A percentile compares a stretch with the other conserved stretches of the same genome.
Evolutionary conservation across 2,797 vertebrate genomes (phyloP).

Genomic region (Xenentodon cancila): DNA sequence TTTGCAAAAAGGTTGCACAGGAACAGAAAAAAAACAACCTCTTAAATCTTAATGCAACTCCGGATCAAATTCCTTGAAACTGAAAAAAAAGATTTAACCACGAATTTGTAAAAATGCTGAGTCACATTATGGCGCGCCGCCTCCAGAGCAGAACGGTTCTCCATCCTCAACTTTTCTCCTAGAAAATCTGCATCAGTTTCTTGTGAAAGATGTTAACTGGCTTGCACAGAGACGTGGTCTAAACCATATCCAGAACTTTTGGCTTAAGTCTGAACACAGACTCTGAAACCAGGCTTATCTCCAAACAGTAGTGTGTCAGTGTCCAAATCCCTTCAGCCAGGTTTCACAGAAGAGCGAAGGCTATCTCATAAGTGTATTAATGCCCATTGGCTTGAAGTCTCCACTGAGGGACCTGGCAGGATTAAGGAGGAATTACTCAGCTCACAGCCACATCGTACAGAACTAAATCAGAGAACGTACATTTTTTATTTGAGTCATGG

Average conservation of each 20-base stretch:
- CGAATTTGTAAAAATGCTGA: too few species aligned
- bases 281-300: too few species aligned
- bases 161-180: too few species aligned
- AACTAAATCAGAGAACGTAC: slow-evolving; percentile 19
- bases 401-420: neutral
- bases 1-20: neutral
- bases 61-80: neutral
- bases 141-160: too few species aligned
- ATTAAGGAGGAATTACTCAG: slow-evolving; percentile 17
- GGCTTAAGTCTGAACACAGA: too few species aligned
- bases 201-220: too few species aligned
- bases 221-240: too few species aligned
- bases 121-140: too few species aligned
- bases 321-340: neutral
- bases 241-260: too few species aligned
- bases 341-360: neutral
- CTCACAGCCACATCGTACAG: slow-evolving; percentile 1
- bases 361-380: neutral
- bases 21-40: neutral
- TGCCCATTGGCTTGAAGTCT: neutral
- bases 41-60: neutral
- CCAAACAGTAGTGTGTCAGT: neutral
- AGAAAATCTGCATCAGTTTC: too few species aligned
- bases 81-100: neutral
- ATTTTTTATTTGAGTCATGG: slow-evolving; percentile 45